phyloP scores from a whole-genome alignment of 2,113 vertebrate species.

The Gulo gulo region DNA sequence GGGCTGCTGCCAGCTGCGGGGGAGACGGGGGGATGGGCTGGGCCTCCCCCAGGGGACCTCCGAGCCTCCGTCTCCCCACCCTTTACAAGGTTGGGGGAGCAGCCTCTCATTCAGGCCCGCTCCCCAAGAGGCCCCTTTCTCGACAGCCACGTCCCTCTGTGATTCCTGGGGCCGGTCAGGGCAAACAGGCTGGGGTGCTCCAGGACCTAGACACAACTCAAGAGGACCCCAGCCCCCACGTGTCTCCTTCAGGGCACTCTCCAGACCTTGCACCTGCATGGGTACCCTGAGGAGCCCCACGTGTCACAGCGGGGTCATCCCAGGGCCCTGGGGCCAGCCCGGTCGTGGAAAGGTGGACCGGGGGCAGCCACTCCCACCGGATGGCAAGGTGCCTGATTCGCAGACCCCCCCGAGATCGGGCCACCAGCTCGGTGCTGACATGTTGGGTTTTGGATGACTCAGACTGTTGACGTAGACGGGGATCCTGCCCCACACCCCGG shows the following conservation, averaged over 20 bases:
- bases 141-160: neutral
- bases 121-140: neutral
- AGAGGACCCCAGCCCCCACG: rapidly evolving
- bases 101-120: neutral
- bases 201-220: too few relatives aligned
- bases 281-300: too few relatives aligned
- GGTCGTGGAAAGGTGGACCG: rapidly evolving
- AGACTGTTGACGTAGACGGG: rapidly evolving
- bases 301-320: rapidly evolving
- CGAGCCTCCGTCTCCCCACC: neutral
- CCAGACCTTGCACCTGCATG: neutral
- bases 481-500: rapidly evolving
- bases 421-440: rapidly evolving
- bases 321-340: neutral
- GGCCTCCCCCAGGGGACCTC: neutral
- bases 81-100: neutral
- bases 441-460: rapidly evolving
- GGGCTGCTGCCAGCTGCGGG: rapidly evolving
- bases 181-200: neutral
- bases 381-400: neutral
- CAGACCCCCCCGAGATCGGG: neutral
- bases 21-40: rapidly evolving
- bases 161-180: neutral
- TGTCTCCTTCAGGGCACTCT: neutral
- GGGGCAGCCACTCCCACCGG: rapidly evolving